Conservation (phyloP, 2,888 invertebrate species). For the Scrobipalpa atriplicella region DNA sequence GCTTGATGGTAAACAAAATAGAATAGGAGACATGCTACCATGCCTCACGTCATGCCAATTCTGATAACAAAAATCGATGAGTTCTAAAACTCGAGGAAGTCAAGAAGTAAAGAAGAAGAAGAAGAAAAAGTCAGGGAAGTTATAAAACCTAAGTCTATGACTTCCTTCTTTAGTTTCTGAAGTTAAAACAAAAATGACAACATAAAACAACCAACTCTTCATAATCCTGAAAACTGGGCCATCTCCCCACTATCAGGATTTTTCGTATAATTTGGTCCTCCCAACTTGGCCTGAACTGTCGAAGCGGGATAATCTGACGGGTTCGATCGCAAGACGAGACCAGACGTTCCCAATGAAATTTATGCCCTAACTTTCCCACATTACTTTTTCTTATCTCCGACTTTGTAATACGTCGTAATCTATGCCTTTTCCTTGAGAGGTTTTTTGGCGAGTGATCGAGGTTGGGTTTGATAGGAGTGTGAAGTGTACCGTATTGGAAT, state of each 20-base stretch:
- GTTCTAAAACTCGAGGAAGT: too few species aligned
- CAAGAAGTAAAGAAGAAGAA: too few species aligned
- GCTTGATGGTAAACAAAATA: too few species aligned
- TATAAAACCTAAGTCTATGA: too few species aligned
- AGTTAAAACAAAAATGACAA: too few species aligned
- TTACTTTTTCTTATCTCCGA: constrained; percentile 75
- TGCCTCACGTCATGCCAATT: too few species aligned
- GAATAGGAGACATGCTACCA: too few species aligned
- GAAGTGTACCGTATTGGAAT: neutral
- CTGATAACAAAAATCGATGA: too few species aligned
- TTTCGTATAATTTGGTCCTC: constrained; percentile 58
- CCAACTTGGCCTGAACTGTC: constrained; percentile 65
- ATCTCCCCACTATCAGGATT: constrained; percentile 45
- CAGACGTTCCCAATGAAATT: constrained; percentile 72
- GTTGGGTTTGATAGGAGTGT: neutral
- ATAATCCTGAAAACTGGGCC: neutral
- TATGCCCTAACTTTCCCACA: constrained; percentile 75
- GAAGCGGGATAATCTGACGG: constrained; percentile 71
- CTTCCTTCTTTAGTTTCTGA: too few species aligned
- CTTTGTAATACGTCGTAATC: constrained; percentile 59
- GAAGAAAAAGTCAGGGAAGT: too few species aligned
- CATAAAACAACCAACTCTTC: neutral
- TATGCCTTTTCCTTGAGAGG: constrained; percentile 31
- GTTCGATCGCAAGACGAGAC: constrained; percentile 64
- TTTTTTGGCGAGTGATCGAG: constrained; percentile 17